phyloP scores from a whole-genome alignment of 2,888 invertebrate genomes.

The Antitype chi region DNA sequence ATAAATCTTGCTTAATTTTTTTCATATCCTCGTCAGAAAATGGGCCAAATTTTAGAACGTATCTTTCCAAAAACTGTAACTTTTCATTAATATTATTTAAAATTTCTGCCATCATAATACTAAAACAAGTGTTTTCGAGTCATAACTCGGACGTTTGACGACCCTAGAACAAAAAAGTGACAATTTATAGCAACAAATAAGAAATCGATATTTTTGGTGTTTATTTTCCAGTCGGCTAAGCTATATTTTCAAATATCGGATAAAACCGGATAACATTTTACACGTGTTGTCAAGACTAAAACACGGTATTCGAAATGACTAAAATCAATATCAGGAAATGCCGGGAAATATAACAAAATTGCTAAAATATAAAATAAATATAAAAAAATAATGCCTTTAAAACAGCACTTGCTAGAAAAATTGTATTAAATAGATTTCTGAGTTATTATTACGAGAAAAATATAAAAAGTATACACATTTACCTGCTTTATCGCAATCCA shows the following conservation, averaged over 20 bases:
- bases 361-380: not conserved
- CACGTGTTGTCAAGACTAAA: not conserved
- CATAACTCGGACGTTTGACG: no score
- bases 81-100: no score
- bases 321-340: conserved; percentile 6
- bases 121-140: no score
- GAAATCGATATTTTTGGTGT: no score
- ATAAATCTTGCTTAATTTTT: no score
- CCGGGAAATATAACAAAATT: conserved; percentile 10
- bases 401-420: conserved; percentile 11
- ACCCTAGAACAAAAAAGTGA: no score
- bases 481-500: conserved; percentile 4
- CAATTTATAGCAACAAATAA: no score
- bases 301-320: not conserved
- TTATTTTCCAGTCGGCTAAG: no score
- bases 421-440: not conserved
- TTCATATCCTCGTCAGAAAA: no score
- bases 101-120: no score
- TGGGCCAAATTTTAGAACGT: not conserved
- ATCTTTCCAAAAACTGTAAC: no score
- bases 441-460: no score
- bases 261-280: conserved; percentile 10
- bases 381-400: not conserved
- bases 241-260: conserved; percentile 11
- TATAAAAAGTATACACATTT: not conserved